Percentiles rank a stretch among this genome's conserved stretches.
These are phyloP conservation scores for Saccostrea cuccullata DNA, from an alignment of 1,140 invertebrate species.

Conservation along the genomic window DNA sequence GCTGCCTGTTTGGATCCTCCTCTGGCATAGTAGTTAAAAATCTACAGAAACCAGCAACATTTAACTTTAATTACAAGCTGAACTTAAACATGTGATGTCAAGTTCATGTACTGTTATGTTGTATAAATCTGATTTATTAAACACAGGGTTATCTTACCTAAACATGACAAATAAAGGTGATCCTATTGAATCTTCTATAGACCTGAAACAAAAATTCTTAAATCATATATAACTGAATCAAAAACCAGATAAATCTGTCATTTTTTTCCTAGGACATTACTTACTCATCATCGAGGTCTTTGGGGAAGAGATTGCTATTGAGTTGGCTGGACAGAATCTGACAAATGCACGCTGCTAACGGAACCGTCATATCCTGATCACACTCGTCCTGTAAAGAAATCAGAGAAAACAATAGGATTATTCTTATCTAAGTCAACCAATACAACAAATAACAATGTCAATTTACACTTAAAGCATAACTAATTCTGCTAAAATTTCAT, in stretches of 20 bases:
- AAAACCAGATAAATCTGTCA: neutral
- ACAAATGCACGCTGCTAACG: slow-evolving; percentile 80
- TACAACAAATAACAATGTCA: no score
- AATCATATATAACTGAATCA: neutral
- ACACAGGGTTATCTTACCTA: slow-evolving; percentile 73
- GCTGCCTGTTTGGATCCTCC: slow-evolving; percentile 87
- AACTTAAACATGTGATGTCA: neutral
- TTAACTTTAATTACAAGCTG: neutral
- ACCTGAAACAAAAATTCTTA: slow-evolving; percentile 72
- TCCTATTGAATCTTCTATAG: slow-evolving; percentile 87
- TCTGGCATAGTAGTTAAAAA: slow-evolving; percentile 85
- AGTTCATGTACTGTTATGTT: no score
- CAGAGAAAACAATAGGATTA: no score
- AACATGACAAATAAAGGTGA: slow-evolving; percentile 90
- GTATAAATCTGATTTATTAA: no score
- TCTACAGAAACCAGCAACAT: slow-evolving; percentile 70
- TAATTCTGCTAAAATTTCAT: no score
- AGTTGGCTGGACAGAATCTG: slow-evolving; percentile 81
- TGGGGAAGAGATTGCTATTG: slow-evolving; percentile 79
- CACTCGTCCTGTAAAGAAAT: slow-evolving; percentile 80
- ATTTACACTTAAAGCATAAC: no score
- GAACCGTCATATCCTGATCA: slow-evolving; percentile 82
- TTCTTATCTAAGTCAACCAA: no score
- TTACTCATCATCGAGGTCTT: slow-evolving; percentile 80
- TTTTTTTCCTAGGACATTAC: slow-evolving; percentile 54